Base-by-base conservation (phyloP, 2,888 invertebrate species). In the Hypercompe scribonia region DNA sequence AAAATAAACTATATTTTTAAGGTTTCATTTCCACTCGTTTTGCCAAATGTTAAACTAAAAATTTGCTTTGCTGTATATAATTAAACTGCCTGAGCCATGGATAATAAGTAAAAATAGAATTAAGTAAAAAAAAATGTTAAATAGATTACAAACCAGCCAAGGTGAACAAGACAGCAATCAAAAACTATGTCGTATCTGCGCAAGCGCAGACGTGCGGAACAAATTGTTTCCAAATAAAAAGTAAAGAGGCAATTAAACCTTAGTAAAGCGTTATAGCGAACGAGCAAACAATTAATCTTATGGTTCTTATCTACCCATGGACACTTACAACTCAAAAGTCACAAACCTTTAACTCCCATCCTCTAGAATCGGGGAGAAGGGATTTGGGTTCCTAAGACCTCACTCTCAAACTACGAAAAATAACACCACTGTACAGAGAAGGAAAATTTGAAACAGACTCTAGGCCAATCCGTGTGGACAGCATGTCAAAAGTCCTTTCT, bases 171-270 rank as follows among this genome's bases (percentile, higher is more conserved):
- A 33, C 33, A 69, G 42, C 65, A 54, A 36, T 5, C 34, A 68
- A 46, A 63, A 50, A 34, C 65, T 42, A 31, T 63, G 65, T 36
- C 58, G 33, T 72, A 18, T 58, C 33, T 10, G 61, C 31, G 31
- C 28, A 64, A 36, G 21, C 72, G 68, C 71, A 36, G n/a, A 80
- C 84, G 82, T 84, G 82, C 82, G 78, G 66, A 82, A 82, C 82
- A 0, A 72, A 77, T 65, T 39, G 42, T 69, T 46, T n/a, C 61
- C 54, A 34, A 34, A 46, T 54, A 65, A 54, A 50, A 72, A 61
- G 70, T 39, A 61, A 64, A 72, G 69, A 36, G n/a, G 80, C 71
- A 75, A 84, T 34, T 58, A 21, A 77, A 76, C 84, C 80, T 79
- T 83, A 68, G 34, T 8, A 28, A 73, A 36, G 66, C 8, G 8